phyloP scores from a whole-genome alignment of 2,113 vertebrate genomes.

The Pimephales promelas region DNA sequence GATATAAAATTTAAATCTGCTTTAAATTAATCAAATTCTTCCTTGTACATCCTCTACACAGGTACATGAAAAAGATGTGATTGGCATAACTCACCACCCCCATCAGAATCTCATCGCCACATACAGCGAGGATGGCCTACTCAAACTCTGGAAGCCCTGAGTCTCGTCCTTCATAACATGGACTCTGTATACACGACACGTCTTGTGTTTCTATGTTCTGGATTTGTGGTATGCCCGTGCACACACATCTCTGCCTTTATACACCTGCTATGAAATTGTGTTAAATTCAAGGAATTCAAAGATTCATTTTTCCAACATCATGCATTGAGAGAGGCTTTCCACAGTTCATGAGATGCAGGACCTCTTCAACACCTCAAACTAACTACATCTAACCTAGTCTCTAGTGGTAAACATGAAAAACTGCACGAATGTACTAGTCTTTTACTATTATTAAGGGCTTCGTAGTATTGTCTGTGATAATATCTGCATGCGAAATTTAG shows the following conservation, averaged over 20 bases:
- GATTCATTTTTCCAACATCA: background rate
- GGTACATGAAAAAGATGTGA: constrained; percentile 98
- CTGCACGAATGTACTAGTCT: constrained; percentile 27
- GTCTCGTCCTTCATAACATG: too few species aligned
- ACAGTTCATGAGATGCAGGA: background rate
- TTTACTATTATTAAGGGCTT: constrained; percentile 24
- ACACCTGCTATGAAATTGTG: constrained; percentile 23
- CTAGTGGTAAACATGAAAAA: constrained; percentile 1
- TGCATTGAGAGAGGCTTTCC: too few species aligned
- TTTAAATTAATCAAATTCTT: background rate
- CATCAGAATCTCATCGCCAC: constrained; percentile 96
- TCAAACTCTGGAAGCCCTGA: constrained; percentile 81
- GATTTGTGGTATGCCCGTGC: constrained; percentile 16
- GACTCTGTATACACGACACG: background rate
- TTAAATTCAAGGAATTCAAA: constrained; percentile 28
- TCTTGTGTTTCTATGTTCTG: constrained; percentile 15
- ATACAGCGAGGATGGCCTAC: constrained; percentile 94
- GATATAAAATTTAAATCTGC: background rate
- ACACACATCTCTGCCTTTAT: constrained; percentile 4
- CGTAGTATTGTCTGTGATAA: constrained; percentile 33
- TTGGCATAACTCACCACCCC: constrained; percentile 97
- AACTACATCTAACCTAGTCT: background rate
- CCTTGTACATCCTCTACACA: constrained; percentile 66
- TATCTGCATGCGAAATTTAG: constrained; percentile 47
- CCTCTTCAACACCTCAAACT: background rate